Base-by-base conservation (phyloP, 2,888 invertebrate species). In the Scrobipalpa costella region DNA sequence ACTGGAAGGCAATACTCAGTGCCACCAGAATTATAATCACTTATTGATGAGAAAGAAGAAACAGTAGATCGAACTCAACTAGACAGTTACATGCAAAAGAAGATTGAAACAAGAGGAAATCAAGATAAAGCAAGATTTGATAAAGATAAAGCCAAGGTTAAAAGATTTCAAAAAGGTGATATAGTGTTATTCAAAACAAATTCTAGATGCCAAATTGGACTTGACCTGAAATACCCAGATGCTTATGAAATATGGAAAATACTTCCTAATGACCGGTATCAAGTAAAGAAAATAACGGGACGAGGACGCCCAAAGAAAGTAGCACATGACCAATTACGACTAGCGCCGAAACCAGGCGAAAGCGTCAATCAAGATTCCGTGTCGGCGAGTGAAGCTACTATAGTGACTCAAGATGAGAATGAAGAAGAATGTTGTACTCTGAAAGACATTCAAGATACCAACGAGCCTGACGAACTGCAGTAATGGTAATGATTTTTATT, bases 1-100 rank as follows among this genome's bases (percentile, higher is more conserved):
- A 68, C 68, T 0, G 65, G 69, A 49, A 63, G 65, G 17, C 66
- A 69, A 63, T 59, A 62, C 40, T 38, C 62, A 11, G 67, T 66
- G 19, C 67, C 69, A 36, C 55, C 66, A 27, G 65, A 66, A 62
- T 15, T 47, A 34, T 34, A 34, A 34, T 33, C 65, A 62, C 57
- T n/a, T n/a, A n/a, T n/a, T n/a, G n/a, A n/a, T n/a, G n/a, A n/a
- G n/a, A n/a, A n/a, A n/a, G n/a, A n/a, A n/a, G n/a, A n/a, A n/a
- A n/a, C n/a, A n/a, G n/a, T n/a, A n/a, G n/a, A n/a, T n/a, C n/a
- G n/a, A n/a, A n/a, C n/a, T n/a, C n/a, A n/a, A n/a, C n/a, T n/a
- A n/a, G n/a, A n/a, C n/a, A n/a, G n/a, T n/a, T n/a, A n/a, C n/a
- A n/a, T n/a, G n/a, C n/a, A n/a, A n/a, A n/a, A n/a, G n/a, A n/a